Evolutionary conservation across 2,113 vertebrate species (phyloP).

Genomic region (Perca schrenkii): DNA sequence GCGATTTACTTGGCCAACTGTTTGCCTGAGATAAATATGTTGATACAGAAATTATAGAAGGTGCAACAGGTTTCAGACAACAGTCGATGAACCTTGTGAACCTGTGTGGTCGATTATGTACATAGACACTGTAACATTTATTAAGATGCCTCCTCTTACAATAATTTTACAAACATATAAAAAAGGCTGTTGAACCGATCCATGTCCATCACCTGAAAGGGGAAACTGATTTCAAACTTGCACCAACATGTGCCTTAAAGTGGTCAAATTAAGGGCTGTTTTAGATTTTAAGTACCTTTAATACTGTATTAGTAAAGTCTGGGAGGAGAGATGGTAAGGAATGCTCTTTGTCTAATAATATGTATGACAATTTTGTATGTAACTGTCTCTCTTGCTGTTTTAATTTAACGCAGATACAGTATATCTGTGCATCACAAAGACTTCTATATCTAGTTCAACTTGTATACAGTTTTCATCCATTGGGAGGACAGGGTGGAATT

Average conservation of each 20-base stretch:
- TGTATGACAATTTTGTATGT: constrained; percentile 51
- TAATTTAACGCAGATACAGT: constrained; percentile 78
- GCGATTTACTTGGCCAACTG: neutral
- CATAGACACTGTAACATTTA: constrained; percentile 28
- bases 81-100: constrained; percentile 26
- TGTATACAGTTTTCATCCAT: constrained; percentile 60
- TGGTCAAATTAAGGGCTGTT: constrained; percentile 26
- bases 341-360: constrained; percentile 50
- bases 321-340: constrained; percentile 35
- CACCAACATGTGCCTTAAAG: constrained; percentile 47
- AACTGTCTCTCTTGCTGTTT: constrained; percentile 60
- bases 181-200: constrained; percentile 21
- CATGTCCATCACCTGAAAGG: constrained; percentile 4
- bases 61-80: constrained; percentile 55
- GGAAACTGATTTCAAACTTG: constrained; percentile 2
- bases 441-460: constrained; percentile 52
- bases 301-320: constrained; percentile 29
- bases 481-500: constrained; percentile 50
- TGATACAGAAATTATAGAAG: neutral
- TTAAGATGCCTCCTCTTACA: neutral
- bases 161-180: neutral
- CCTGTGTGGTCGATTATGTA: constrained; percentile 35
- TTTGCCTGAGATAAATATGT: constrained; percentile 8
- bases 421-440: constrained; percentile 60
- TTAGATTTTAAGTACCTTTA: constrained; percentile 44